phyloP scores from a whole-genome alignment of 30 jellyfish, hydroid and myxozoan species.

The Hydra vulgaris region DNA sequence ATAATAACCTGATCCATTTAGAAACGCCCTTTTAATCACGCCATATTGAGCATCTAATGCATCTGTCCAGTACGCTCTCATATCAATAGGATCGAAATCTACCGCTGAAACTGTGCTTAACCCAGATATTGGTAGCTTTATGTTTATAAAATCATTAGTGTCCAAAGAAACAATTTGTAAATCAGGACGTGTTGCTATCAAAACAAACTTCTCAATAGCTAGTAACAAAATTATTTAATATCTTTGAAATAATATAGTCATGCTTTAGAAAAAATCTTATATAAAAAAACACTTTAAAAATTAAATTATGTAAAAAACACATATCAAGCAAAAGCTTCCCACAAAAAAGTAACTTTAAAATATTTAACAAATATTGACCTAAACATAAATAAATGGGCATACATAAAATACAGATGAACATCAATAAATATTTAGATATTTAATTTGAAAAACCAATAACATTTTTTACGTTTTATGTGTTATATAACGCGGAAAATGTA shows the following conservation, averaged over 20 bases:
- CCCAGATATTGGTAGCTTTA: constrained; percentile 50
- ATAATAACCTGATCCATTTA: constrained; percentile 44
- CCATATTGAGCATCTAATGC: constrained; percentile 1
- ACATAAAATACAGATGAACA: too few species aligned
- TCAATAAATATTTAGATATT: too few species aligned
- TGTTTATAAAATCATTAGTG: constrained; percentile 43
- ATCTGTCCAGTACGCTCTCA: constrained; percentile 73
- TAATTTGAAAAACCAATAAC: too few species aligned
- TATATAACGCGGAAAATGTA: too few species aligned
- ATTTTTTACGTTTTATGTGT: too few species aligned
- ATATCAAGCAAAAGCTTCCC: too few species aligned
- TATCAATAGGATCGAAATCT: constrained; percentile 77
- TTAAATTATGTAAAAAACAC: not conserved
- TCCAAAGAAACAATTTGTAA: constrained; percentile 68
- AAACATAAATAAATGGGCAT: too few species aligned
- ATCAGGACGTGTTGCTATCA: constrained; percentile 62
- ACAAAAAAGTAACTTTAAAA: too few species aligned
- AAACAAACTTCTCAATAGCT: constrained; percentile 63
- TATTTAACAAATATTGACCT: too few species aligned
- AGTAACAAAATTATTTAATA: not conserved
- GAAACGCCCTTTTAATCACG: constrained; percentile 38
- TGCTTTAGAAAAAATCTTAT: too few species aligned
- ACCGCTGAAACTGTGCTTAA: constrained; percentile 44
- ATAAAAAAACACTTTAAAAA: not conserved
- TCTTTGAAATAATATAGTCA: too few species aligned